Percentiles rank a stretch among this genome's conserved stretches.
phyloP scores from a whole-genome alignment of 2,113 vertebrate genomes.

The Campylomormyrus tamandua region DNA sequence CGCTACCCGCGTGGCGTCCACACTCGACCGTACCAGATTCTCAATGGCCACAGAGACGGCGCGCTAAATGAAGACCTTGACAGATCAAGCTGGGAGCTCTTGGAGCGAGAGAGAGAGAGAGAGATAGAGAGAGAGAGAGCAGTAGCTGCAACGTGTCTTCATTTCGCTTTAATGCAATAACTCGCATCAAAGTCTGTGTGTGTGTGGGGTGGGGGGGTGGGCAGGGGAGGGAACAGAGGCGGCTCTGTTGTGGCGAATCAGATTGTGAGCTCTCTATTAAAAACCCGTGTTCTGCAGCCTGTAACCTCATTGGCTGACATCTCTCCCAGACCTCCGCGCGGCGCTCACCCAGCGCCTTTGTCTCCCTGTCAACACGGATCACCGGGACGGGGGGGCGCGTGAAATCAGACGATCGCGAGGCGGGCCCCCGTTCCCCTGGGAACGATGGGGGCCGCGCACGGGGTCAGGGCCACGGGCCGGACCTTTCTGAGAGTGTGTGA shows the following conservation, averaged over 20 bases:
- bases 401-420: constrained; percentile 81
- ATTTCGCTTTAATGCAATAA: constrained; percentile 12
- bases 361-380: constrained; percentile 77
- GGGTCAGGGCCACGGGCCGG: constrained; percentile 81
- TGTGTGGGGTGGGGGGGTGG: not conserved
- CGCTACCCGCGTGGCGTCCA: not conserved
- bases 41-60: not conserved
- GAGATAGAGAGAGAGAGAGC: not conserved
- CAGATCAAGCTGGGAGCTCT: constrained; percentile 2
- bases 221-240: not conserved
- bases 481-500: constrained; percentile 72
- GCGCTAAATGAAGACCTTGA: not conserved
- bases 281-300: constrained; percentile 73
- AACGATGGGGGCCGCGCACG: constrained; percentile 62
- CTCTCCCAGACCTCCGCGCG: constrained; percentile 74
- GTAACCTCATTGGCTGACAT: constrained; percentile 83
- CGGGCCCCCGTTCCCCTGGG: constrained; percentile 73
- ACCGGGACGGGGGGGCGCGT: constrained; percentile 46
- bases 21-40: not conserved
- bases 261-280: constrained; percentile 84
- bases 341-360: constrained; percentile 77
- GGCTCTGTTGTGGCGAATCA: constrained; percentile 67
- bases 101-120: not conserved
- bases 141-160: not conserved
- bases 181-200: not conserved